A percentile compares a stretch with the other conserved stretches of the same genome.
phyloP scores from a whole-genome alignment of 2,113 vertebrate genomes.

The Pygoscelis antarcticus region DNA sequence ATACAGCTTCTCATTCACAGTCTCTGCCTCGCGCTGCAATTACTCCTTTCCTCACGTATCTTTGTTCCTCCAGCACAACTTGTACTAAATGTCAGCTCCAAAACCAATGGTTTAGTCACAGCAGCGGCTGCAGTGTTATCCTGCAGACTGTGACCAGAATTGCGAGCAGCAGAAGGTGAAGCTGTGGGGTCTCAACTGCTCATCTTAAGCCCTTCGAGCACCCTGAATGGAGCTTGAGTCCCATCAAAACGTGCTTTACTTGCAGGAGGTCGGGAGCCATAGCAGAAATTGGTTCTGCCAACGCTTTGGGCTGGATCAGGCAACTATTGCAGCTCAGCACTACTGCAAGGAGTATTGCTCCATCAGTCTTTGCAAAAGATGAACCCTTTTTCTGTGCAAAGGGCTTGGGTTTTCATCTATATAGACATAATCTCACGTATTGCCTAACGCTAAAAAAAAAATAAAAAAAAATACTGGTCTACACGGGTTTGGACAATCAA shows the following conservation, averaged over 20 bases:
- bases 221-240: background rate
- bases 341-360: background rate
- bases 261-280: background rate
- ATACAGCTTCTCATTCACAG: background rate
- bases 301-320: background rate
- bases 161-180: background rate
- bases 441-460: background rate
- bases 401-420: background rate
- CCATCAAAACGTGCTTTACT: background rate
- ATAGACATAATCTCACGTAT: background rate
- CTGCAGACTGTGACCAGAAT: background rate
- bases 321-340: background rate
- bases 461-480: background rate
- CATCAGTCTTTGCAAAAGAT: background rate
- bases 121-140: background rate
- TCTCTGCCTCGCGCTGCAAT: background rate
- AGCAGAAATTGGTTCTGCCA: background rate
- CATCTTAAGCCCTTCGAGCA: background rate
- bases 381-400: background rate
- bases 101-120: background rate
- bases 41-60: background rate
- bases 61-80: background rate
- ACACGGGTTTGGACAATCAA: background rate
- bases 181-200: background rate
- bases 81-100: background rate